Conservation (phyloP, 2,888 invertebrate species). For the Drosophila acutilabella region DNA sequence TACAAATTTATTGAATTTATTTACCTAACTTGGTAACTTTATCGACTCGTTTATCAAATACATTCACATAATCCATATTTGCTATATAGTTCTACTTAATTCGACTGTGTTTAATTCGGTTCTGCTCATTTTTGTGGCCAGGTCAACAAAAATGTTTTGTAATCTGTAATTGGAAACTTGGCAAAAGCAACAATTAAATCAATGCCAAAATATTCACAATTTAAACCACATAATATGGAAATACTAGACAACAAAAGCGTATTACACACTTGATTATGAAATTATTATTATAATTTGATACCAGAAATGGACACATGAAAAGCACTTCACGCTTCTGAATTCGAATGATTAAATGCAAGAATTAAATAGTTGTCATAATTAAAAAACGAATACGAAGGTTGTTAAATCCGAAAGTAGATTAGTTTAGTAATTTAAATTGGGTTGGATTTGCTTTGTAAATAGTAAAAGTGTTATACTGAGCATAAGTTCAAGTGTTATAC, state of each 20-base stretch:
- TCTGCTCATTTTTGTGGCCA: conserved; percentile 44
- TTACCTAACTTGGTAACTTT: no score
- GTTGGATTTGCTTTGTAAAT: background rate
- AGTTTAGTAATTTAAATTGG: no score
- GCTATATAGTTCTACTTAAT: conserved; percentile 17
- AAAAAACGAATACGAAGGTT: background rate
- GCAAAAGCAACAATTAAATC: conserved; percentile 27
- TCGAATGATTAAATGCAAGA: background rate
- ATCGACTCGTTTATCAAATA: background rate
- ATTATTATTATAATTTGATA: conserved; percentile 13
- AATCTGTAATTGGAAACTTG: conserved; percentile 42
- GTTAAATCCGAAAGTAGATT: background rate
- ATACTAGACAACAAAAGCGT: conserved; percentile 7
- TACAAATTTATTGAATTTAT: no score
- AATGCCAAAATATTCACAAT: conserved; percentile 37
- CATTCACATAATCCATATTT: conserved; percentile 11
- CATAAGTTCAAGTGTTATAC: background rate
- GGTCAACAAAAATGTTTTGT: conserved; percentile 34
- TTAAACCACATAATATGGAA: background rate
- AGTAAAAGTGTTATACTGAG: background rate
- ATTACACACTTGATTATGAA: conserved; percentile 2
- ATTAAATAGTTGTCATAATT: background rate
- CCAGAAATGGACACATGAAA: conserved; percentile 15
- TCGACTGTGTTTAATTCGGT: conserved; percentile 38
- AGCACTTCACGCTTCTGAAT: background rate